These are phyloP conservation scores for Pachycephala philippinensis DNA, from an alignment of 2,113 vertebrate genomes.

Conservation along the genomic window DNA sequence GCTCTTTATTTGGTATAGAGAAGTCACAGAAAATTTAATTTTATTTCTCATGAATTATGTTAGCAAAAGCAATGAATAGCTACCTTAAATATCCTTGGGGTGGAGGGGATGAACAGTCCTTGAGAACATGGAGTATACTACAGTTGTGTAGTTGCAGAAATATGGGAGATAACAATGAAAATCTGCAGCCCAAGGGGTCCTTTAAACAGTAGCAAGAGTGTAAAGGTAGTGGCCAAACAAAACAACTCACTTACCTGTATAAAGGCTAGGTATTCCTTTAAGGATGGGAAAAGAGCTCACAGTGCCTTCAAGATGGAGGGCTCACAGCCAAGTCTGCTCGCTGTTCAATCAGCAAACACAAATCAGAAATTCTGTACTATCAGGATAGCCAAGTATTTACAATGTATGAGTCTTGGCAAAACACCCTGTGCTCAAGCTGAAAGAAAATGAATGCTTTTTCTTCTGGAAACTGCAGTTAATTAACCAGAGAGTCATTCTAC, in stretches of 20 bases:
- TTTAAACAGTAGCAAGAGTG: not conserved
- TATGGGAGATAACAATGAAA: not conserved
- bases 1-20: not conserved
- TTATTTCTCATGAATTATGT: not conserved
- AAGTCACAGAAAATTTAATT: not conserved
- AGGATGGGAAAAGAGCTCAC: not conserved
- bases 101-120: not conserved
- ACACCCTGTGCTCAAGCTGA: not conserved
- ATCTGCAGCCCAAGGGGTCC: accelerated
- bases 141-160: not conserved
- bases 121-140: not conserved
- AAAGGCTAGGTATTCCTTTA: not conserved
- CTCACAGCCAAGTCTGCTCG: not conserved
- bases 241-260: not conserved
- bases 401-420: not conserved
- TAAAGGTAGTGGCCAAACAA: not conserved
- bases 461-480: not conserved
- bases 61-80: accelerated
- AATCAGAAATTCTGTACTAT: not conserved
- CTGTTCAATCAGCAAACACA: not conserved
- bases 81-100: not conserved
- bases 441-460: not conserved
- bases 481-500: not conserved
- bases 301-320: not conserved
- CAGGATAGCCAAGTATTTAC: not conserved